These are phyloP conservation scores for Drosophila athabasca DNA, from an alignment of 1,140 invertebrate species.

Conservation along the genomic window DNA sequence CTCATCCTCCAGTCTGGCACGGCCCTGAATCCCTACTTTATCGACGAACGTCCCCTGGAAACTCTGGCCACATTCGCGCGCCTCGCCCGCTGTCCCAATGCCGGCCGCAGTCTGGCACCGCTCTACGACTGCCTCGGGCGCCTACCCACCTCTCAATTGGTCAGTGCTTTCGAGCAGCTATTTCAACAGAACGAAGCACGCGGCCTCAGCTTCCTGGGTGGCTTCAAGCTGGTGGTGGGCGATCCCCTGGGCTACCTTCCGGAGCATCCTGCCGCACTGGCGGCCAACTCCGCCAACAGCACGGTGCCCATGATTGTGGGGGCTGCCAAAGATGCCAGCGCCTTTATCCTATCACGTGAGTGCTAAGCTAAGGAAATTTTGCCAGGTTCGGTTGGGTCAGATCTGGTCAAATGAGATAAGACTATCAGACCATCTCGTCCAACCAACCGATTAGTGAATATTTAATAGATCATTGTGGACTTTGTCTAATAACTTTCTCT, in stretches of 20 bases:
- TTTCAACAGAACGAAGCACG: slow-evolving; percentile 59
- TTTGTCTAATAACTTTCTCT: background rate
- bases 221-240: slow-evolving; percentile 76
- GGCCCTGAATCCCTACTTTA: slow-evolving; percentile 73
- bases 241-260: slow-evolving; percentile 69
- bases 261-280: slow-evolving; percentile 55
- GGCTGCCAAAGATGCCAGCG: slow-evolving; percentile 74
- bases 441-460: background rate
- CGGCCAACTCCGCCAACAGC: slow-evolving; percentile 44
- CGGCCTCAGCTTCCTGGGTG: slow-evolving; percentile 57
- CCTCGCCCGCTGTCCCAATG: slow-evolving; percentile 58
- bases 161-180: slow-evolving; percentile 55
- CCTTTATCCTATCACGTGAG: slow-evolving; percentile 78
- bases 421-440: background rate
- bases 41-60: slow-evolving; percentile 65
- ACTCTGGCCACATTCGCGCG: slow-evolving; percentile 62
- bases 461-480: background rate
- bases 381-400: background rate
- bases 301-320: slow-evolving; percentile 61
- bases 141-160: slow-evolving; percentile 64
- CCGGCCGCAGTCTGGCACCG: slow-evolving; percentile 19
- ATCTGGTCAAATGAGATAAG: slow-evolving; percentile 21
- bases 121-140: slow-evolving; percentile 58
- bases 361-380: slow-evolving; percentile 1
- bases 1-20: slow-evolving; percentile 81